Percentiles rank a stretch among this genome's conserved stretches.
phyloP scores from a whole-genome alignment of 2,888 invertebrate genomes.

The Papilio gigon region DNA sequence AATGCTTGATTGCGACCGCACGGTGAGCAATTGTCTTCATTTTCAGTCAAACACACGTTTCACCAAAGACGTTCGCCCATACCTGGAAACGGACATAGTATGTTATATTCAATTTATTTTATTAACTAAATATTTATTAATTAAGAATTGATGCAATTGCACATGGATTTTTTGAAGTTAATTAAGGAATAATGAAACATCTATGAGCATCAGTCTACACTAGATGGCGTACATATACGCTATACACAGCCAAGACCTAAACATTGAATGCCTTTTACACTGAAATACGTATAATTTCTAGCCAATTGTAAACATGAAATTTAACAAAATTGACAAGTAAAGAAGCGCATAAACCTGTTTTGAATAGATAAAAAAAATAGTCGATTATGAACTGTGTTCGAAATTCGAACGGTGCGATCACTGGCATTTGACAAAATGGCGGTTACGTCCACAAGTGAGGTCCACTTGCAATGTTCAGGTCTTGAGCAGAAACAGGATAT shows the following conservation, averaged over 20 bases:
- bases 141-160: constrained; percentile 8
- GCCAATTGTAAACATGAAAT: neutral
- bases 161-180: neutral
- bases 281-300: neutral
- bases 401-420: too few species aligned
- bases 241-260: neutral
- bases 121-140: constrained; percentile 4
- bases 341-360: too few species aligned
- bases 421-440: too few species aligned
- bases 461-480: neutral
- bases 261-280: neutral
- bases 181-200: neutral
- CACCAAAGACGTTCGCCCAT: constrained; percentile 53
- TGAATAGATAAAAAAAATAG: too few species aligned
- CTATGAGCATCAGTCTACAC: constrained; percentile 14
- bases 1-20: constrained; percentile 38
- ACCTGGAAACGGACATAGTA: constrained; percentile 46
- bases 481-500: constrained; percentile 4
- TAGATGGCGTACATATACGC: neutral
- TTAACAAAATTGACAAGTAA: too few species aligned
- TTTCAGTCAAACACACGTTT: constrained; percentile 39
- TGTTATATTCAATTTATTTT: constrained; percentile 12
- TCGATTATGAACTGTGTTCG: too few species aligned
- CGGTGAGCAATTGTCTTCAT: constrained; percentile 28
- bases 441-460: too few species aligned